Conservation (phyloP, 92 coral and sea anemone species). For the Epizoanthus rinbou region DNA sequence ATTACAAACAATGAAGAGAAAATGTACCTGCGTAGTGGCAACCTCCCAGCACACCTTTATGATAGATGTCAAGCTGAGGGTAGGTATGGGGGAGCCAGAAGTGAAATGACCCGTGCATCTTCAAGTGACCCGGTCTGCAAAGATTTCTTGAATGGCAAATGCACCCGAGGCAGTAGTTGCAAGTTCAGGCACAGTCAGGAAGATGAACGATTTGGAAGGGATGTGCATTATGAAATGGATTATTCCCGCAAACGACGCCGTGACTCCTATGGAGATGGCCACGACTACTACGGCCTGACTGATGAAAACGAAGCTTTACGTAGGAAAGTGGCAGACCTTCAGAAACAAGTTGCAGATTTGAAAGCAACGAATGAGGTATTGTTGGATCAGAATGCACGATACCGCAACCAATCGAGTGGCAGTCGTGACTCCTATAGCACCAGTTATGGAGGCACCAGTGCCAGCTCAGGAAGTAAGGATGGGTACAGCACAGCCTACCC, state of each 20-base stretch:
- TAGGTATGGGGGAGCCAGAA: constrained; percentile 48
- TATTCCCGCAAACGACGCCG: constrained; percentile 89
- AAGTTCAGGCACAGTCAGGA: constrained; percentile 85
- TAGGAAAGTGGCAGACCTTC: constrained; percentile 88
- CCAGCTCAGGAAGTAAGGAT: constrained; percentile 46
- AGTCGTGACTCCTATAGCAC: constrained; percentile 64
- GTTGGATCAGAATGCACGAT: constrained; percentile 96
- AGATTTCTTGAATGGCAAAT: constrained; percentile 92
- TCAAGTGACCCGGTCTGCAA: constrained; percentile 88
- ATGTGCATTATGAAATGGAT: constrained; percentile 62
- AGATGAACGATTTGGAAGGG: constrained; percentile 68
- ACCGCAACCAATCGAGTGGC: constrained; percentile 80
- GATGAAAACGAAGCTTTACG: constrained; percentile 93
- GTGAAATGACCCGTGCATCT: constrained; percentile 73
- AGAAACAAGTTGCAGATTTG: constrained; percentile 89
- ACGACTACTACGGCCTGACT: constrained; percentile 72
- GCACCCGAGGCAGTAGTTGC: constrained; percentile 88
- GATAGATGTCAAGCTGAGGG: constrained; percentile 29
- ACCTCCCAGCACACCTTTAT: constrained; percentile 69
- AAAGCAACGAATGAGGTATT: constrained; percentile 96
- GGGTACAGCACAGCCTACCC: constrained; percentile 57
- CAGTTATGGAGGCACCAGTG: constrained; percentile 48
- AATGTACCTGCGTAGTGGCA: constrained; percentile 86
- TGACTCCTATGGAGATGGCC: constrained; percentile 76
- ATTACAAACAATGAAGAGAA: constrained; percentile 89